Evolutionary conservation across 23 tunicate species (phyloP).

Genomic region (Oikopleura dioica): DNA sequence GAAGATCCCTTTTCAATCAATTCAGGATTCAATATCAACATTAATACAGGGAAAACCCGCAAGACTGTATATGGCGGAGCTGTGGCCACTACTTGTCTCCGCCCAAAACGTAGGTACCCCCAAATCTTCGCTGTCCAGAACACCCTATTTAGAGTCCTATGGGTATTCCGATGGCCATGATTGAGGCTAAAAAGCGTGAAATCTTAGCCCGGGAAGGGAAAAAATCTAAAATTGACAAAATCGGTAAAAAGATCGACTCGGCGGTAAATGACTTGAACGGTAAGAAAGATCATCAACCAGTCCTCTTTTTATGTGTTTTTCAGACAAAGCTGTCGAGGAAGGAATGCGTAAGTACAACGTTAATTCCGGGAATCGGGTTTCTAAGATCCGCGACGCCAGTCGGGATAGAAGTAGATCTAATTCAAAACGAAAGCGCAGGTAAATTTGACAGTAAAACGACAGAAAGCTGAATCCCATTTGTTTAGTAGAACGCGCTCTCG

Average conservation of each 20-base stretch:
- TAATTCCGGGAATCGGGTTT: too few relatives aligned
- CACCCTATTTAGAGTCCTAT: background rate
- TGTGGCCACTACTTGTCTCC: constrained; percentile 3
- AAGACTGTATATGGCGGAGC: background rate
- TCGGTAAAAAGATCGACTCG: background rate
- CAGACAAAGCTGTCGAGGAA: background rate
- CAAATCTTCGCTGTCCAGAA: background rate
- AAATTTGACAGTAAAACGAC: too few relatives aligned
- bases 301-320: background rate
- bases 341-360: constrained; percentile 10
- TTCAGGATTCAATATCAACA: background rate
- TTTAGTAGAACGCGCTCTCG: too few relatives aligned
- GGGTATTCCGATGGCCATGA: constrained; percentile 13
- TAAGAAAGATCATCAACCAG: background rate
- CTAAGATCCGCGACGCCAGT: too few relatives aligned
- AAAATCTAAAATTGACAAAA: background rate
- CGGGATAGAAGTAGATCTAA: too few relatives aligned
- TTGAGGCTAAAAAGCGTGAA: constrained; percentile 11
- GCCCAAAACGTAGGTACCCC: background rate
- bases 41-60: constrained; percentile 11
- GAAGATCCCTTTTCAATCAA: background rate
- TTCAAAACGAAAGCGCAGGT: too few relatives aligned
- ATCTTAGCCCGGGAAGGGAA: background rate
- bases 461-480: too few relatives aligned
- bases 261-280: background rate